Evolutionary conservation across 2,888 invertebrate species (phyloP).

Genomic region (Heliconius aoede): DNA sequence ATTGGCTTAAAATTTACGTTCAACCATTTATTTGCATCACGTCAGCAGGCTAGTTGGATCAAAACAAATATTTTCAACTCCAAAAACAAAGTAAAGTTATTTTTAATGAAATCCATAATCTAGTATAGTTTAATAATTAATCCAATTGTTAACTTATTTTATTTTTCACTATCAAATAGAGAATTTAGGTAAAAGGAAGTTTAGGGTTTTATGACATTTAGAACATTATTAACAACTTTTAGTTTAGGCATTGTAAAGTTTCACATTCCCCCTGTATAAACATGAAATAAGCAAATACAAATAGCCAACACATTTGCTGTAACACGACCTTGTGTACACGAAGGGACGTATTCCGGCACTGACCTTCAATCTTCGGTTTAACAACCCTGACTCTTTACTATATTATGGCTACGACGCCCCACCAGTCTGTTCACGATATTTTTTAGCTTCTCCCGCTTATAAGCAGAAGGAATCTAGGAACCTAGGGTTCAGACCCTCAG

Average conservation of each 20-base stretch:
- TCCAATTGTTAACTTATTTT: not conserved
- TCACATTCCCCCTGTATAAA: not conserved
- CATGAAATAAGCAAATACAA: conserved; percentile 1
- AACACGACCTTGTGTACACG: conserved; percentile 23
- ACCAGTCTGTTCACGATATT: not conserved
- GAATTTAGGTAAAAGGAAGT: too few relatives aligned
- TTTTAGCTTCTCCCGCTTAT: too few relatives aligned
- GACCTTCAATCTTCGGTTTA: conserved; percentile 29
- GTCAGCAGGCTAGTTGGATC: not conserved
- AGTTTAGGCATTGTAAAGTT: not conserved
- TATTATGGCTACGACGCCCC: conserved; percentile 1
- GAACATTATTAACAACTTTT: not conserved
- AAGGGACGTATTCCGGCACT: not conserved
- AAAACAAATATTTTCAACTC: not conserved
- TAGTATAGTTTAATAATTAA: not conserved
- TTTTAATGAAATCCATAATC: not conserved
- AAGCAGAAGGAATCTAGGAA: too few relatives aligned
- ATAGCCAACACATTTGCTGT: conserved; percentile 2
- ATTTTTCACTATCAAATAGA: too few relatives aligned
- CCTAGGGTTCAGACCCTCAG: too few relatives aligned
- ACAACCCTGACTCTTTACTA: conserved; percentile 24
- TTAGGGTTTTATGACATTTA: too few relatives aligned
- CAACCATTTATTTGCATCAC: too few relatives aligned
- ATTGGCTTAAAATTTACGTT: too few relatives aligned
- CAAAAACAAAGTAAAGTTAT: not conserved